Base-by-base conservation (phyloP, 1,140 invertebrate genomes). In the Heliconius congener region DNA sequence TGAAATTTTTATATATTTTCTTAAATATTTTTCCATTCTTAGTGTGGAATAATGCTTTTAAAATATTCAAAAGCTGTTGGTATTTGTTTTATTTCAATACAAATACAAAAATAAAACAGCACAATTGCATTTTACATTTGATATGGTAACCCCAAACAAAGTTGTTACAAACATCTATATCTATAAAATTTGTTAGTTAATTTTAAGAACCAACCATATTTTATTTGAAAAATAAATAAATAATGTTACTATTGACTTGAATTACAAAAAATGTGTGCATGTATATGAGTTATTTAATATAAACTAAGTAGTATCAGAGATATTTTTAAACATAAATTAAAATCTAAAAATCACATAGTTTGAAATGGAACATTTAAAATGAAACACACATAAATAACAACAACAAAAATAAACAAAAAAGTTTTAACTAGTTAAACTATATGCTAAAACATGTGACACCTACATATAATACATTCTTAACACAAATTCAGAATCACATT, bases 351-450 rank as follows among this genome's bases (percentile, higher is more conserved):
- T 81, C 79, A 81, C 76, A 81, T 77, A 77, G 57, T 30, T 57
- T 27, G 71, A 78, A 81, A 72, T 77, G 79, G 79, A 81, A 81
- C 79, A 81, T 77, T 77, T 82, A 83, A 85, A 85, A 81, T 85
- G 82, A 84, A 85, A 71, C 79, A 85, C 78, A 85, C 84, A 89
- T 88, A 89, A 90, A 88, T 90, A 90, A 89, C 87, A 90, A 90
- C 77, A 90, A 90, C 87, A 77, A 88, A 79, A 83, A 81, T 83
- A 79, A 83, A 83, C 82, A 78, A 81, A 78, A 66, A 74, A 73
- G 37, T 70, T 66, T 42, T 71, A 71, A 74, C 60, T 66, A 66
- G 60, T 66, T 66, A 66, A 27, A 66, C 60, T 66, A 66, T 66
- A 4, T 66, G 60, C 60, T 66, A 66, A 66, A 66, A 66, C 60